phyloP scores from a whole-genome alignment of 2,797 vertebrate genomes.

The Varecia variegata region DNA sequence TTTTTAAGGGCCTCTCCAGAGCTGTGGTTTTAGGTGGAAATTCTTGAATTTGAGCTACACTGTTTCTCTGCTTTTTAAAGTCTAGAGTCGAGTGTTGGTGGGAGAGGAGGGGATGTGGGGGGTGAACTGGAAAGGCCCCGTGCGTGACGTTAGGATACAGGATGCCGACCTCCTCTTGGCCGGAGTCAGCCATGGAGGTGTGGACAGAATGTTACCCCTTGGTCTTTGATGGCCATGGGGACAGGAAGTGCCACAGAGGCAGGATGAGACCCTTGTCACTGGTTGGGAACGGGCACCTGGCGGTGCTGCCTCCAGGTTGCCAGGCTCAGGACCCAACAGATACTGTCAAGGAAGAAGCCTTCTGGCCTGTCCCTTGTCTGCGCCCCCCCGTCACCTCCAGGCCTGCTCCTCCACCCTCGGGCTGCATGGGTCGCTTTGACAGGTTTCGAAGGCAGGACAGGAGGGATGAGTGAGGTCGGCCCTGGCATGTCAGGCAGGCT shows the following conservation, averaged over 20 bases:
- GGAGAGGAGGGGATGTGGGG: accelerated
- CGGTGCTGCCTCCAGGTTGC: background rate
- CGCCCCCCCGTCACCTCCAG: background rate
- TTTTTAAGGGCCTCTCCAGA: background rate
- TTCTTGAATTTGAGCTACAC: background rate
- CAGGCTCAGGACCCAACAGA: background rate
- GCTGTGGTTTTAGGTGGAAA: background rate
- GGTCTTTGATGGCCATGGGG: background rate
- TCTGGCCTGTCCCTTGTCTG: background rate
- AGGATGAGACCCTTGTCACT: accelerated
- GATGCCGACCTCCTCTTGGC: background rate
- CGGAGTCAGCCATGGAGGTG: background rate
- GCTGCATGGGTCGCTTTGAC: background rate
- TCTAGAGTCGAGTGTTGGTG: background rate
- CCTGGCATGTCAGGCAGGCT: background rate
- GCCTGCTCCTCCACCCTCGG: background rate
- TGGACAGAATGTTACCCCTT: background rate
- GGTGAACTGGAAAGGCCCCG: background rate
- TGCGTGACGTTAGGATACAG: accelerated
- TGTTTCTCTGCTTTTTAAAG: background rate
- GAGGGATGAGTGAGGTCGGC: background rate
- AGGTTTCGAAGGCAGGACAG: background rate
- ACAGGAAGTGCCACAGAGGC: background rate
- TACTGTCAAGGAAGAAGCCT: background rate
- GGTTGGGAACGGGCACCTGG: background rate